Base-by-base conservation (phyloP, 2,113 vertebrate species). In the Ranitomeya variabilis region DNA sequence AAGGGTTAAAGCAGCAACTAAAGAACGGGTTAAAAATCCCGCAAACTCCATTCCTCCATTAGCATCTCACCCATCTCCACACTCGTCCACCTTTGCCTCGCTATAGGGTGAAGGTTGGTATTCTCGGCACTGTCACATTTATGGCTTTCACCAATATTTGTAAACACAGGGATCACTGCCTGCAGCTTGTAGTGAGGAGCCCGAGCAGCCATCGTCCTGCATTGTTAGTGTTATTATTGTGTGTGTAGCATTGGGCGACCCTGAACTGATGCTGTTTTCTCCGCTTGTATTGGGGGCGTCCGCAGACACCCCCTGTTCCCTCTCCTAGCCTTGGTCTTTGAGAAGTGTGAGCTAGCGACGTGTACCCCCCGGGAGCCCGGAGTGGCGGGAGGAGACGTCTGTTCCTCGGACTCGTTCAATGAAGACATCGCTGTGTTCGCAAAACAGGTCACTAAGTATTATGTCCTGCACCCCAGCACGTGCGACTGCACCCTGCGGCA, bases 331-430 rank as follows among this genome's bases (percentile, higher is more conserved):
- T 96, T 99, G 96, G 98, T 99, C 94, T 99, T 99, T 96, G 98
- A 99, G 97, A 99, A 99, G 96, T 99, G 98, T 95, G 98, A 99
- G 96, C 94, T 99, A 96, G 97, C 97, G 95, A 99, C 97, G 94
- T 99, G 97, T 94, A 99, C 98, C 90, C 97, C 98, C 93, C 96
- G 98, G 94, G 97, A 99, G 94, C 97, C 98, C 67, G 97, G 97
- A 51, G 96, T 97, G 92, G 97, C 97, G 73, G 97, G 97, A 90
- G 97, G 97, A 89, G 97, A 99, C 91, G 97, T 99, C 89, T 99
- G 97, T 91, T 99, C 98, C 90, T 99, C 97, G 9, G 97, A 99
- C 92, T 99, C 97, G 89, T 99, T 99, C 94, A 99, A 97, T 87
- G 97, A 99, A 94, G 97, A 99, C 94, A 98, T 99, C 91, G 96